Percentiles rank a stretch among this genome's conserved stretches.
Evolutionary conservation across 2,797 vertebrate species (phyloP).

Genomic region (Danio tinwini): DNA sequence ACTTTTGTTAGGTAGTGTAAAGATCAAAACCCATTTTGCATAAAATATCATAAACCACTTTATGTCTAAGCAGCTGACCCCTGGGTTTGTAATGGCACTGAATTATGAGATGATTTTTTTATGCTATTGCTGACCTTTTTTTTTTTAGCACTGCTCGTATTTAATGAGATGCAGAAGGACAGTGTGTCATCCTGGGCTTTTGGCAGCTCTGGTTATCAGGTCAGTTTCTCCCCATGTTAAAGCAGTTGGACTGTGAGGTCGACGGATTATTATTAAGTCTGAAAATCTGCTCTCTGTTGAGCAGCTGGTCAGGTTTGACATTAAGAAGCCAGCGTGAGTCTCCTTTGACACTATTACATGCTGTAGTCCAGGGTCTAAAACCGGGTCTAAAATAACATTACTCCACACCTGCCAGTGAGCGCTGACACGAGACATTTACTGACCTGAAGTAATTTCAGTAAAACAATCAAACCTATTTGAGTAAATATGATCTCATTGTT

Average conservation of each 20-base stretch:
- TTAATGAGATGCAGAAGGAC: neutral
- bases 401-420: too few relatives aligned
- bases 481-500: too few relatives aligned
- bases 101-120: too few relatives aligned
- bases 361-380: neutral
- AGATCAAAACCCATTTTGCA: too few relatives aligned
- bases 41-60: too few relatives aligned
- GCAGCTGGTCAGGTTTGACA: neutral
- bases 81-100: too few relatives aligned
- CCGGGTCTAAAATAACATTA: neutral
- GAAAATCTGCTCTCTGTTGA: neutral
- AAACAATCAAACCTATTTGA: too few relatives aligned
- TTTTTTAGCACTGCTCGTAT: neutral
- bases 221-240: neutral
- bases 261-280: conserved; percentile 6
- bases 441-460: too few relatives aligned
- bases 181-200: neutral
- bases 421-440: too few relatives aligned
- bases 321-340: neutral
- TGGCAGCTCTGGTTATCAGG: neutral
- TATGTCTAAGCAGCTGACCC: too few relatives aligned
- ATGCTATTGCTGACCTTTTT: too few relatives aligned
- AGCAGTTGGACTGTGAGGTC: neutral
- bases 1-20: too few relatives aligned
- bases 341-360: neutral